phyloP scores from a whole-genome alignment of 2,888 invertebrate species.

The Nomada fucata region DNA sequence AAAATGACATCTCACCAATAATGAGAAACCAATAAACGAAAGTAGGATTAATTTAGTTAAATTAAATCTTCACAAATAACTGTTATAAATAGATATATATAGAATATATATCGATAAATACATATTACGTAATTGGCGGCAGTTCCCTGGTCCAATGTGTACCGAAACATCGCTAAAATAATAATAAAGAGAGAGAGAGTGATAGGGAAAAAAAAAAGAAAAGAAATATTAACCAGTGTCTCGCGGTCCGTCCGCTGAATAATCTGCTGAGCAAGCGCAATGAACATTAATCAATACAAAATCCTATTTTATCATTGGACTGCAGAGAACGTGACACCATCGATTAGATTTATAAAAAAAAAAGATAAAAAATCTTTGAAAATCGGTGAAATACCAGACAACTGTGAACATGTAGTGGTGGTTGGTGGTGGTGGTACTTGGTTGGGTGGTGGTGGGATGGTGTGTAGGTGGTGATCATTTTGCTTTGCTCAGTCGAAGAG shows the following conservation, averaged over 20 bases:
- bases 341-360: conserved; percentile 53
- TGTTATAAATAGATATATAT: conserved; percentile 66
- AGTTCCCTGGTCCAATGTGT: conserved; percentile 60
- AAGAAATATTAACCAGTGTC: conserved; percentile 19
- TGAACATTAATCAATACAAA: background rate
- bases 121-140: conserved; percentile 57
- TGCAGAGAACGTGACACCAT: conserved; percentile 50
- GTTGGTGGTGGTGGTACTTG: conserved; percentile 81
- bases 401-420: conserved; percentile 84
- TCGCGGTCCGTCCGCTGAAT: background rate
- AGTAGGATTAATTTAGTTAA: conserved; percentile 76
- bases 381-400: conserved; percentile 84
- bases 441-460: conserved; percentile 83
- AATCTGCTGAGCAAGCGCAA: conserved; percentile 17
- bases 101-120: conserved; percentile 55
- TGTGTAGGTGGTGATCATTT: conserved; percentile 84
- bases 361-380: conserved; percentile 79
- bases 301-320: conserved; percentile 46
- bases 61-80: conserved; percentile 71
- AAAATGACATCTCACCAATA: conserved; percentile 80
- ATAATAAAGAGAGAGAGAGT: conserved; percentile 3
- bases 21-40: conserved; percentile 76
- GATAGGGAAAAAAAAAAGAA: background rate
- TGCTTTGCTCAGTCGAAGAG: conserved; percentile 83
- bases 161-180: conserved; percentile 17